Percentiles rank a stretch among this genome's conserved stretches.
Conservation (phyloP, 2,113 vertebrate species). For the Dicentrarchus labrax region DNA sequence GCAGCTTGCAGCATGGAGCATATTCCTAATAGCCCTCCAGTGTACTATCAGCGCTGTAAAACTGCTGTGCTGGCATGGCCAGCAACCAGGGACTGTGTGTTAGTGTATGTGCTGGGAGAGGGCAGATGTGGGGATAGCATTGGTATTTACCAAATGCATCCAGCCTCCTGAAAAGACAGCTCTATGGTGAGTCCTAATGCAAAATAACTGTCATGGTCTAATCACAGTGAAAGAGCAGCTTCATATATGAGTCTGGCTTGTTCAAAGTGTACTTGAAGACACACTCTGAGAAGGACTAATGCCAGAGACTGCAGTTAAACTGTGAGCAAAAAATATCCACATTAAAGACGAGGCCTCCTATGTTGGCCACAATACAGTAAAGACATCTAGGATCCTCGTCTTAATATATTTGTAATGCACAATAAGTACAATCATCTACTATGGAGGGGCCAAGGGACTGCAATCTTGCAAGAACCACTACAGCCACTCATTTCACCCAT, state of each 20-base stretch:
- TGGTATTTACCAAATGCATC: constrained; percentile 26
- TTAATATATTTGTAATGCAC: not conserved
- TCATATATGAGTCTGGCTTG: not conserved
- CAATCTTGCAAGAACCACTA: not conserved
- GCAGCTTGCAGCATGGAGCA: constrained; percentile 37
- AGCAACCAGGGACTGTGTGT: constrained; percentile 9
- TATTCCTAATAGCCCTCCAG: constrained; percentile 51
- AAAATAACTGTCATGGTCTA: constrained; percentile 24
- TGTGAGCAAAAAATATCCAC: not conserved
- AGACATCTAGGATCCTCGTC: constrained; percentile 4
- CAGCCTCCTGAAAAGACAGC: not conserved
- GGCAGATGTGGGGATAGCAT: not conserved
- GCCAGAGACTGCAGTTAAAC: constrained; percentile 5
- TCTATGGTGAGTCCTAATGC: not conserved
- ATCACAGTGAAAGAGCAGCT: not conserved
- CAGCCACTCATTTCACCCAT: not conserved
- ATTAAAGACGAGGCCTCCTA: constrained; percentile 16
- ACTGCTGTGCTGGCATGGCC: constrained; percentile 25
- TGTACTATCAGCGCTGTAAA: constrained; percentile 39
- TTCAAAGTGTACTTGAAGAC: constrained; percentile 9
- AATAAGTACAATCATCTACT: not conserved
- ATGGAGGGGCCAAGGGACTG: not conserved
- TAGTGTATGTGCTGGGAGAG: not conserved
- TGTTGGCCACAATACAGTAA: not conserved
- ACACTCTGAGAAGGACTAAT: not conserved